These are phyloP conservation scores for Callionymus lyra DNA, from an alignment of 2,113 vertebrate genomes.

Conservation along the genomic window DNA sequence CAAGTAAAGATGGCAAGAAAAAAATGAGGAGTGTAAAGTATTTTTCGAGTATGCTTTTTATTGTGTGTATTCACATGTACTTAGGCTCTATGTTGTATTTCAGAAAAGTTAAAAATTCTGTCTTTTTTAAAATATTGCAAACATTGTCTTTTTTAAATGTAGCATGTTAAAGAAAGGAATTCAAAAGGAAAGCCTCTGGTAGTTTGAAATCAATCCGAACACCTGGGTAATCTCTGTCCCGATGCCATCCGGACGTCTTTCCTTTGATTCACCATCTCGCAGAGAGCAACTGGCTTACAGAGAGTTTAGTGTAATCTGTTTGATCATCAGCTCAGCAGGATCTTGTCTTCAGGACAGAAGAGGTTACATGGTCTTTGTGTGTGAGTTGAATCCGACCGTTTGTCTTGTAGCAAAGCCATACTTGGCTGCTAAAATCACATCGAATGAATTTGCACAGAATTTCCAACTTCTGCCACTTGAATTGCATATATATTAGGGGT, in stretches of 20 bases:
- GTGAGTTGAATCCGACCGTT: slow-evolving; percentile 24
- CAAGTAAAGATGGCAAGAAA: too few relatives aligned
- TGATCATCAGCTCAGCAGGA: slow-evolving; percentile 46
- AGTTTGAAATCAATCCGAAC: slow-evolving; percentile 63
- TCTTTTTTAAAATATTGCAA: slow-evolving; percentile 1
- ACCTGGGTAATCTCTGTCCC: slow-evolving; percentile 62
- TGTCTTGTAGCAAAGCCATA: background rate
- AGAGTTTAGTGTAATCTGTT: slow-evolving; percentile 50
- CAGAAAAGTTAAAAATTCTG: too few relatives aligned
- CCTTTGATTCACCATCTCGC: slow-evolving; percentile 56
- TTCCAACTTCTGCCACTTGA: too few relatives aligned
- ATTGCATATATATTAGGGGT: too few relatives aligned
- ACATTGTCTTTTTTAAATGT: slow-evolving; percentile 19
- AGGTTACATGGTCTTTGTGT: slow-evolving; percentile 25
- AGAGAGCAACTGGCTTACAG: slow-evolving; percentile 63
- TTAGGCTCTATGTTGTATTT: too few relatives aligned
- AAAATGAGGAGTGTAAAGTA: too few relatives aligned
- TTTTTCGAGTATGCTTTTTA: too few relatives aligned
- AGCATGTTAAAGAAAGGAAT: slow-evolving; percentile 26
- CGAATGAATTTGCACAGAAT: too few relatives aligned
- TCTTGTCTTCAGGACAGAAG: slow-evolving; percentile 33
- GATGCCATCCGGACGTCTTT: slow-evolving; percentile 61
- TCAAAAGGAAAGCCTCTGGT: slow-evolving; percentile 52
- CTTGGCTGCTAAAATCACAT: too few relatives aligned
- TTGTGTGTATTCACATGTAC: background rate